Conservation (phyloP, 2,113 vertebrate genomes). For the Hepsetus odoe region DNA sequence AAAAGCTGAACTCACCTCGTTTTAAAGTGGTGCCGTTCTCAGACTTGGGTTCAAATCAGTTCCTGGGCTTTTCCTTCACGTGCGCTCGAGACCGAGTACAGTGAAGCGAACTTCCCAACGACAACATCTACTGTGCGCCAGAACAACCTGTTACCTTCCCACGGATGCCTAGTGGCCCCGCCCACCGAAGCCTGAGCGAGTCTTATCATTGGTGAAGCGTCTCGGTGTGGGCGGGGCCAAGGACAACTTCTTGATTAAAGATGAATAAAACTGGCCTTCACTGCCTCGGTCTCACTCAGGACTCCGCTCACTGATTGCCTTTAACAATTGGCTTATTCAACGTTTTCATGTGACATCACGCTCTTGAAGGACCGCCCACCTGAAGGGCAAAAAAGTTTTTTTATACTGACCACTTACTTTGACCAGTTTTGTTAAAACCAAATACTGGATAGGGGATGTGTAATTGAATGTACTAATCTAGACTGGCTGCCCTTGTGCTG, state of each 20-base stretch:
- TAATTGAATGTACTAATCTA: too few species aligned
- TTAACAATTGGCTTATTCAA: background rate
- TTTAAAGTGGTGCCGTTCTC: background rate
- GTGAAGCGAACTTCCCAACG: background rate
- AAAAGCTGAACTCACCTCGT: slow-evolving; percentile 1
- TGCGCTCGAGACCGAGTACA: background rate
- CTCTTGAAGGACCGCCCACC: too few species aligned
- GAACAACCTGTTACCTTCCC: slow-evolving; percentile 80
- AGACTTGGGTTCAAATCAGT: background rate
- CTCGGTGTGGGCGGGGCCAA: slow-evolving; percentile 45
- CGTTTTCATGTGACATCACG: too few species aligned
- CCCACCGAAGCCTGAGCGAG: slow-evolving; percentile 48
- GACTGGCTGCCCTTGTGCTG: too few species aligned
- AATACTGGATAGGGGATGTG: too few species aligned
- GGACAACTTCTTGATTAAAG: background rate
- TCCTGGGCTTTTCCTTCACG: slow-evolving; percentile 11
- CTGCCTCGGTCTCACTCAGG: background rate
- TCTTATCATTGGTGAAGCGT: slow-evolving; percentile 62
- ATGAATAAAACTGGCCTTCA: background rate
- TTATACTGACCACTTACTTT: too few species aligned
- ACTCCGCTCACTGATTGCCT: too few species aligned
- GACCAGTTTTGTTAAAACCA: too few species aligned
- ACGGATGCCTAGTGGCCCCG: slow-evolving; percentile 61
- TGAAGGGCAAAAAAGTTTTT: too few species aligned
- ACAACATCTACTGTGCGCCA: background rate